Percentiles rank a stretch among this genome's conserved stretches.
phyloP scores from a whole-genome alignment of 2,888 invertebrate species.

The Noctua janthina region DNA sequence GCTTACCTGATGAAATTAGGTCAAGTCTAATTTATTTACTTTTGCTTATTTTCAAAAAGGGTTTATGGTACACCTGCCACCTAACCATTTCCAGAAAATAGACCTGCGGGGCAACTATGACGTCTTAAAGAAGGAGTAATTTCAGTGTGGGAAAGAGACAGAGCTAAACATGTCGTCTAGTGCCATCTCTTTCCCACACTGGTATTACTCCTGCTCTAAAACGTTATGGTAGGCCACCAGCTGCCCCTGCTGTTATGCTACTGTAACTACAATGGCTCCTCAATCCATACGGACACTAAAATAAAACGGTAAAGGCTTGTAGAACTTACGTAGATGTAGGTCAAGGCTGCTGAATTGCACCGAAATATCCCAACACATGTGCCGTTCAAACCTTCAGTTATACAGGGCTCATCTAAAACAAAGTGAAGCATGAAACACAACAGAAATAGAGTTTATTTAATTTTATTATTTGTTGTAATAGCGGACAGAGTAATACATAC shows the following conservation, averaged over 20 bases:
- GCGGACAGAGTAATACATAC: too few species aligned
- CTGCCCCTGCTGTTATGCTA: not conserved
- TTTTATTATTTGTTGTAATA: too few species aligned
- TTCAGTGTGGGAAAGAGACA: too few species aligned
- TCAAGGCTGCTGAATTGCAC: constrained; percentile 25
- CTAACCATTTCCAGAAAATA: not conserved
- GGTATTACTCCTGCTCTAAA: too few species aligned
- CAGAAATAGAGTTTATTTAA: not conserved
- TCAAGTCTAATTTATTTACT: too few species aligned
- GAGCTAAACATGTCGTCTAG: too few species aligned
- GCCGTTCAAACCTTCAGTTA: constrained; percentile 37
- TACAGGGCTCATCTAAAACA: constrained; percentile 42
- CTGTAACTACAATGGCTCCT: not conserved
- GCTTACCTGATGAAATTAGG: not conserved
- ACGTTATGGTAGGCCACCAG: too few species aligned
- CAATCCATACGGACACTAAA: not conserved
- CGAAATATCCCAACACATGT: constrained; percentile 37
- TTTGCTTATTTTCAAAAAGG: too few species aligned
- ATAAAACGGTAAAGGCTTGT: not conserved
- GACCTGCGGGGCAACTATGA: too few species aligned
- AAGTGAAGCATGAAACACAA: not conserved
- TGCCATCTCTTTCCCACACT: too few species aligned
- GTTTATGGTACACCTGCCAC: too few species aligned
- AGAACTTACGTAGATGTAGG: constrained; percentile 40
- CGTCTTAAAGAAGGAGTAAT: too few species aligned